Conservation (phyloP, 2,113 vertebrate genomes). For the Calonectris borealis region DNA sequence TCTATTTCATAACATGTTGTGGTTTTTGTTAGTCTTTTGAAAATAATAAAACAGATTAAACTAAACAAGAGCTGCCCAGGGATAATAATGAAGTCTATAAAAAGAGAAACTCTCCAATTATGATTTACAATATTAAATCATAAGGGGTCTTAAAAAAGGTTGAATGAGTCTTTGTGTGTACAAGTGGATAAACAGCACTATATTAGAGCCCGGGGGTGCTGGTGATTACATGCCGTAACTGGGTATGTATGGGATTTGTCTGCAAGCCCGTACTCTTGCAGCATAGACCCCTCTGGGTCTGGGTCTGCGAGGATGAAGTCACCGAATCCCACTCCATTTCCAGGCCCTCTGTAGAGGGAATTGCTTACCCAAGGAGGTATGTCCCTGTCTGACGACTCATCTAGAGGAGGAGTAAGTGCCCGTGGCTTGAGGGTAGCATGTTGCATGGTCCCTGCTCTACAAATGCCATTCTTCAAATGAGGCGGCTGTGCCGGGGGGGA, state of each 20-base stretch:
- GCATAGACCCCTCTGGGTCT: not conserved
- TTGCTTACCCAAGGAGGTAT: not conserved
- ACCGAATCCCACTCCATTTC: not conserved
- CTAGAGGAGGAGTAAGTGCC: not conserved
- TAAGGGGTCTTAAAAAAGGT: constrained; percentile 6
- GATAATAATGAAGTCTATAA: constrained; percentile 57
- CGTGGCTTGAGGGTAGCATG: not conserved
- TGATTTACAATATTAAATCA: constrained; percentile 41
- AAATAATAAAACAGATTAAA: constrained; percentile 48
- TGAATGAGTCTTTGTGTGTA: not conserved
- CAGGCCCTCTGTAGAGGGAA: not conserved
- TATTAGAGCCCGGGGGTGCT: not conserved
- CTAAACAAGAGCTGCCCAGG: constrained; percentile 32
- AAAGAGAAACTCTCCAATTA: constrained; percentile 47
- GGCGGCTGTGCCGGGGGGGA: accelerated
- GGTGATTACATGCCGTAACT: not conserved
- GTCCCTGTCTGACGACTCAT: not conserved
- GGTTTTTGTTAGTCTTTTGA: constrained; percentile 37
- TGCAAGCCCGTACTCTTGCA: not conserved
- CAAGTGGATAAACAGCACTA: not conserved
- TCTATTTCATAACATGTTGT: constrained; percentile 29
- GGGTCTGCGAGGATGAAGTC: not conserved
- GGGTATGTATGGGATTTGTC: not conserved
- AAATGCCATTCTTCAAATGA: not conserved
- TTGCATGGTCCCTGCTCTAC: not conserved